Conservation (phyloP, 2,888 invertebrate genomes). For the Cheilosia grossa region DNA sequence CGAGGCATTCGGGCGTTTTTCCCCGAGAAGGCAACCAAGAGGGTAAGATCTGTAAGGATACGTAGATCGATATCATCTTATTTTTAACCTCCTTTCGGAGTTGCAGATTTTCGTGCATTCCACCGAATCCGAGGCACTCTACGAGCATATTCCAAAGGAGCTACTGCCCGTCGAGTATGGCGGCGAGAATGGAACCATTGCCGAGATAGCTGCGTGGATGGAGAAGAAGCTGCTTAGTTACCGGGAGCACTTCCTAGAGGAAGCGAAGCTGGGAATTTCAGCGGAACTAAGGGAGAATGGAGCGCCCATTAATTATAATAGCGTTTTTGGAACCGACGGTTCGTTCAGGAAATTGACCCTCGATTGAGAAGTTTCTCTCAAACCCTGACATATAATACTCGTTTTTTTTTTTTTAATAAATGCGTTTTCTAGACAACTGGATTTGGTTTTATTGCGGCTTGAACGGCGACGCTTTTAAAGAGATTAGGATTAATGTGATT, state of each 20-base stretch:
- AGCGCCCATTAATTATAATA: slow-evolving; percentile 76
- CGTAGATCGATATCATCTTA: slow-evolving; percentile 84
- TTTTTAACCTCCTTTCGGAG: slow-evolving; percentile 86
- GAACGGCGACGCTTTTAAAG: not conserved
- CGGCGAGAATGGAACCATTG: slow-evolving; percentile 48
- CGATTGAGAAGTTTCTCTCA: slow-evolving; percentile 77
- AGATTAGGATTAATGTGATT: slow-evolving; percentile 5
- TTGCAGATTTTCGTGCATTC: slow-evolving; percentile 39
- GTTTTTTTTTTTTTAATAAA: slow-evolving; percentile 26
- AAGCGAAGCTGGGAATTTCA: slow-evolving; percentile 79
- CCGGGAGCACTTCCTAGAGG: slow-evolving; percentile 79
- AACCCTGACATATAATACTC: slow-evolving; percentile 33
- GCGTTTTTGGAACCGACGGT: slow-evolving; percentile 81
- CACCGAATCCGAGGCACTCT: slow-evolving; percentile 54
- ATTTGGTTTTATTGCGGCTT: not conserved
- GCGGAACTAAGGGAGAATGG: slow-evolving; percentile 79
- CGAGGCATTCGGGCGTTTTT: slow-evolving; percentile 86
- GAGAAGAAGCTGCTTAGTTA: slow-evolving; percentile 46
- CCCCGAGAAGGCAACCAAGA: slow-evolving; percentile 86
- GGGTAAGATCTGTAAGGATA: slow-evolving; percentile 77
- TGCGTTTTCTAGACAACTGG: not conserved
- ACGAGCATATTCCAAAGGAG: slow-evolving; percentile 46
- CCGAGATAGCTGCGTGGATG: slow-evolving; percentile 45
- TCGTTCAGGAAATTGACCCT: slow-evolving; percentile 81
- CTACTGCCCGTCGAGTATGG: slow-evolving; percentile 68